A percentile compares a stretch with the other conserved stretches of the same genome.
Evolutionary conservation across 2,797 vertebrate species (phyloP).

Genomic region (Microtus californicus): DNA sequence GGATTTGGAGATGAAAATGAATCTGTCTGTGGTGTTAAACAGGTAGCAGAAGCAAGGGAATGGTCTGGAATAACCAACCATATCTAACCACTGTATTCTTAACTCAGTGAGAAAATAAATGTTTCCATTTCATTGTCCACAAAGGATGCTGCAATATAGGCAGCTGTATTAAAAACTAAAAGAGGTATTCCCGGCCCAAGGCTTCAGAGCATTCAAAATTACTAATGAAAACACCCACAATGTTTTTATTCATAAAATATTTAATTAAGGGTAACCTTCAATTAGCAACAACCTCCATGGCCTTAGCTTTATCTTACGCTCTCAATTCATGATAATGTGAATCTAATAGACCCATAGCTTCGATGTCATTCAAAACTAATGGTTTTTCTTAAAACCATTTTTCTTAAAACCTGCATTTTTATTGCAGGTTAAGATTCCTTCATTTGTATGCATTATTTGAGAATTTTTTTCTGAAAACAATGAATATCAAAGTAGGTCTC

Average conservation of each 20-base stretch:
- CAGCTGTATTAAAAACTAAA: constrained; percentile 38
- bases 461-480: constrained; percentile 58
- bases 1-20: background rate
- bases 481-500: constrained; percentile 70
- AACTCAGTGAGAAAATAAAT: background rate
- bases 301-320: constrained; percentile 59
- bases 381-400: constrained; percentile 53
- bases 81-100: background rate
- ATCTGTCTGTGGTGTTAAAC: background rate
- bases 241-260: constrained; percentile 65
- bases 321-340: constrained; percentile 34
- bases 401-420: background rate
- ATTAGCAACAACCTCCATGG: constrained; percentile 24
- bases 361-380: constrained; percentile 37
- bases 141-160: background rate
- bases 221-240: constrained; percentile 51
- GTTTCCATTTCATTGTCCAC: constrained; percentile 35
- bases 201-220: constrained; percentile 40
- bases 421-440: constrained; percentile 62
- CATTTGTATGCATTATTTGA: constrained; percentile 75
- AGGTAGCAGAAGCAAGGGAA: background rate
- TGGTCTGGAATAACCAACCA: background rate
- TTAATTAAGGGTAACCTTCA: constrained; percentile 55
- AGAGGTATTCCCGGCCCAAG: background rate
- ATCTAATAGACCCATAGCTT: constrained; percentile 58